These are phyloP conservation scores for Dicranocentrus wangi DNA, from an alignment of 2,888 invertebrate genomes.

Conservation along the genomic window DNA sequence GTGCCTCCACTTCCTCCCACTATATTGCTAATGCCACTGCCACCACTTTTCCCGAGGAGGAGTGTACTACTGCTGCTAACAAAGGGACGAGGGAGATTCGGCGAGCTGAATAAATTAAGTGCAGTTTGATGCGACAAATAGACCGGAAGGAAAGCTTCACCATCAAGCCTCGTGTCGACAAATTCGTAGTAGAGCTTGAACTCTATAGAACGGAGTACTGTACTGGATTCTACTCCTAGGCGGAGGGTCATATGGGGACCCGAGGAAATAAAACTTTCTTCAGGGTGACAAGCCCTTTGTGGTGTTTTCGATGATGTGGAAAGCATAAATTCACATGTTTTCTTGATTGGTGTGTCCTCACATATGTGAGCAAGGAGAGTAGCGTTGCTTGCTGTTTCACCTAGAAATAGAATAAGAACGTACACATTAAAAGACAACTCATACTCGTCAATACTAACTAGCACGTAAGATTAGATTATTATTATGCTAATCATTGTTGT, in stretches of 20 bases:
- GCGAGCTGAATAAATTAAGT: constrained; percentile 57
- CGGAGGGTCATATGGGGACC: constrained; percentile 85
- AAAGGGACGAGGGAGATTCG: constrained; percentile 55
- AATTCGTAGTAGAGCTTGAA: constrained; percentile 89
- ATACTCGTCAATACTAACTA: too few species aligned
- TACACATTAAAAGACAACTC: too few species aligned
- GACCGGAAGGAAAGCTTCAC: constrained; percentile 65
- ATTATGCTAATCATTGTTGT: too few species aligned
- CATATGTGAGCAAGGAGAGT: constrained; percentile 67
- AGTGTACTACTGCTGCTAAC: constrained; percentile 51
- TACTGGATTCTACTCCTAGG: constrained; percentile 75
- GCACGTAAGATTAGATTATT: too few species aligned
- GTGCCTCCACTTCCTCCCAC: constrained; percentile 36
- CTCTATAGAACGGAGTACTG: constrained; percentile 84
- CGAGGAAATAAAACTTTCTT: constrained; percentile 86
- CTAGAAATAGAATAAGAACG: constrained; percentile 34
- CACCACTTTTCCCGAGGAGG: constrained; percentile 40
- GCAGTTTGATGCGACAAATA: constrained; percentile 64
- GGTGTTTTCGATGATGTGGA: constrained; percentile 62
- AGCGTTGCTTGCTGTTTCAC: constrained; percentile 59
- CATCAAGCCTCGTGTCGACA: constrained; percentile 78
- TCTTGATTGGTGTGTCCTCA: constrained; percentile 64
- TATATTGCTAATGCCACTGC: constrained; percentile 36
- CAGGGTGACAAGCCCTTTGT: constrained; percentile 79
- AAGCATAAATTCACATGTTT: constrained; percentile 69